Base-by-base conservation (phyloP, 2,797 vertebrate genomes). In the Trachurus trachurus region DNA sequence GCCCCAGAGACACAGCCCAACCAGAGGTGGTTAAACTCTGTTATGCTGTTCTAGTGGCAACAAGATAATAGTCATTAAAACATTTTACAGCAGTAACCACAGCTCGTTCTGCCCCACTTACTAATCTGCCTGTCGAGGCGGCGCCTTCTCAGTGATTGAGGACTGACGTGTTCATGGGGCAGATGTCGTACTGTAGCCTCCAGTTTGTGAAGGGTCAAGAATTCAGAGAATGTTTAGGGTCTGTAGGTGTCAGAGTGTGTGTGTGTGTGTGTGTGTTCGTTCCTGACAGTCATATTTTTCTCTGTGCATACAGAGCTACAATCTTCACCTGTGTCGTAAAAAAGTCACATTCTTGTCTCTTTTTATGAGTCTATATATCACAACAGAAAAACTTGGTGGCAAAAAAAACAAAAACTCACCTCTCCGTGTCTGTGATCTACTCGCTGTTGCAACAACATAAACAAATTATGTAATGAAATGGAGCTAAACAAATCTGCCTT, bases 201-300 rank as follows among this genome's bases (percentile, higher is more conserved):
- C 16, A 3, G 2, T 19, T 8, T 22, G 60, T 49, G 12, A 26
- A 37, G 26, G 34, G 52, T 39, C 5, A 81, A 66, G 53, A 74
- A 84, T 81, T 63, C 56, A 12, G 44, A 26, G 42, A 69, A 80
- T 84, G 66, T 71, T 37, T 64, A 10, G 7, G 44, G 39, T 50
- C 45, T 21, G 4, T 21, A 6, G 37, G 45, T 68, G 13, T 26
- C 10, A 22, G 17, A 21, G 15, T 49, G 11, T 16, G 4, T 21
- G 9, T 47, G 44, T 68, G 13, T 22, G 44, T 26, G 17, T 39
- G 17, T 47, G 15, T 50, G 11, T 21, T 40, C 9, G 9, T 44
- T 47, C 19, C 22, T 9, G 11, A 7, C 6, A 13, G 17, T 40
- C 5, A 6, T 60, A 21, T 42, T 56, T 45, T 63, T 58, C 26